Evolutionary conservation across 2,888 invertebrate genomes (phyloP).

Genomic region (Netelia melanura): DNA sequence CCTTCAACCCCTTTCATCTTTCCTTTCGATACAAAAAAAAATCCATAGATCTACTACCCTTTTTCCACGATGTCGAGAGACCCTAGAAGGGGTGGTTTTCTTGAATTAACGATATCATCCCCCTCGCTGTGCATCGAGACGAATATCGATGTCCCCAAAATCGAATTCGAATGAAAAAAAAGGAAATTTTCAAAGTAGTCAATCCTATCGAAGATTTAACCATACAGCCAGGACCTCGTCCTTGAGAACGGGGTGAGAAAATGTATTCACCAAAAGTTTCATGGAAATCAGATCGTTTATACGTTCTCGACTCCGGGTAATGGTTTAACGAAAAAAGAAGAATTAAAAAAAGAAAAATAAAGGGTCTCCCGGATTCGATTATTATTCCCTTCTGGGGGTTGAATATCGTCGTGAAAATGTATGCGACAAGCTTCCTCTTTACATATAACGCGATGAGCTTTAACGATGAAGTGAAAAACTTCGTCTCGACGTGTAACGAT

Average conservation of each 20-base stretch:
- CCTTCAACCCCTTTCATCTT: constrained; percentile 21
- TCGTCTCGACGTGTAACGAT: not conserved
- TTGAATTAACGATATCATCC: constrained; percentile 51
- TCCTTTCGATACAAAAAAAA: no score
- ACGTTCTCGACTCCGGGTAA: constrained; percentile 12
- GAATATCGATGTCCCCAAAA: constrained; percentile 53
- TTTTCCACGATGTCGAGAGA: constrained; percentile 26
- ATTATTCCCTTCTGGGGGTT: constrained; percentile 14
- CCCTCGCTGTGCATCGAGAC: constrained; percentile 6
- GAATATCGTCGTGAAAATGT: constrained; percentile 37
- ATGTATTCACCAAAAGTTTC: constrained; percentile 53
- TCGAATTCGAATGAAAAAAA: constrained; percentile 42
- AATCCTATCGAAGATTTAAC: constrained; percentile 8
- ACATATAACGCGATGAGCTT: not conserved
- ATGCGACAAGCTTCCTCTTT: constrained; percentile 14
- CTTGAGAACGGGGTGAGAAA: constrained; percentile 27
- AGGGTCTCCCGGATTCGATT: constrained; percentile 31
- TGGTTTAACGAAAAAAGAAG: not conserved
- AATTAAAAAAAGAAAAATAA: constrained; percentile 5
- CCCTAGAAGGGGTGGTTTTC: not conserved
- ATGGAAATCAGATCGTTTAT: constrained; percentile 48
- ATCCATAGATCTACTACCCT: constrained; percentile 24
- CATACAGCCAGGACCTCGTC: not conserved
- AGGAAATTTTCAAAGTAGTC: not conserved
- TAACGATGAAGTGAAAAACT: constrained; percentile 15